Conservation (phyloP, 2,113 vertebrate genomes). For the Microcebus murinus region DNA sequence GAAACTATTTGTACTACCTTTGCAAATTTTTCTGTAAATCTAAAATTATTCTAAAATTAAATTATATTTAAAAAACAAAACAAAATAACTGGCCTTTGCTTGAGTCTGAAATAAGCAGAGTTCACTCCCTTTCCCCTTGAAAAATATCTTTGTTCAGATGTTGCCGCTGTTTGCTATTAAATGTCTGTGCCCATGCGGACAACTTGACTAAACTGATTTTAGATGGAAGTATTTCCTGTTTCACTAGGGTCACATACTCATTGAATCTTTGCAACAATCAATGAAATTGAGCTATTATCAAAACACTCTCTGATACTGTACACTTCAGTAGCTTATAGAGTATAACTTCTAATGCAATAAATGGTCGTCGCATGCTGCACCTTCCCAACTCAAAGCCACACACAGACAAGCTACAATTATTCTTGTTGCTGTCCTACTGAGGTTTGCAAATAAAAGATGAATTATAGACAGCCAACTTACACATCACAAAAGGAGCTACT, state of each 20-base stretch:
- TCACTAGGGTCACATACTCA: not conserved
- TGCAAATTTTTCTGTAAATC: constrained; percentile 3
- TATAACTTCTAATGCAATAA: not conserved
- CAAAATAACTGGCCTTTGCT: not conserved
- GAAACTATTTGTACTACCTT: not conserved
- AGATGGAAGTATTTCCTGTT: not conserved
- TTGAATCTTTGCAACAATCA: not conserved
- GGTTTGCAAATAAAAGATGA: not conserved
- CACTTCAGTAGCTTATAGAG: not conserved
- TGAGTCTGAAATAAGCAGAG: not conserved
- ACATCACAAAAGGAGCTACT: not conserved
- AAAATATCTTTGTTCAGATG: not conserved
- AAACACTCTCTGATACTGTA: not conserved
- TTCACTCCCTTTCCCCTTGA: not conserved
- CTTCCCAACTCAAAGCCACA: not conserved
- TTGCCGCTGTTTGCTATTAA: not conserved
- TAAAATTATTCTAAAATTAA: constrained; percentile 15
- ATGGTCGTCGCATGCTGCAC: not conserved
- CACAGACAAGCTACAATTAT: not conserved
- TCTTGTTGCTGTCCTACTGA: not conserved
- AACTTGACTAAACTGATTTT: not conserved
- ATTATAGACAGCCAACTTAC: not conserved
- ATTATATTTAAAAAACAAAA: not conserved
- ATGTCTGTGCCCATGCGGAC: not conserved
- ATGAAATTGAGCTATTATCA: not conserved